Evolutionary conservation across 1,140 invertebrate species (phyloP), one percentile per base, ranked within the genome.

Genomic region (Drosophila lowei): DNA sequence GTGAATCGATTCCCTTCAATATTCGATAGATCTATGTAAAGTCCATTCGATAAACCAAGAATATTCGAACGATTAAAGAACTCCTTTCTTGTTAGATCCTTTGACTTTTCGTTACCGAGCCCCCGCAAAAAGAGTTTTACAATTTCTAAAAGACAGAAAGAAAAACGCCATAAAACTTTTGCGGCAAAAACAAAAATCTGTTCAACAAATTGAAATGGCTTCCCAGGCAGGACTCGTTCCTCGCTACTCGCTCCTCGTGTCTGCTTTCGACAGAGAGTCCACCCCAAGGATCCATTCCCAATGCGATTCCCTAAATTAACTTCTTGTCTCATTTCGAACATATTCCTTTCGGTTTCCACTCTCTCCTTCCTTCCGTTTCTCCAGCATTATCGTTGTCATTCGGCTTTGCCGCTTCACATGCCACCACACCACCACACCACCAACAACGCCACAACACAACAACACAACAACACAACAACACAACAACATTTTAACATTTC

Each of bases 281-380:
- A 42, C 23, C 65, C 34, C 30, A 38, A 57, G 52, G 50, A 34
- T 65, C 47, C 48, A 42, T 68, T 49, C 47, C 64, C 66, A 48
- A 38, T 53, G 23, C 50, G 50, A 41, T 50, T 73, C 49, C 42
- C 30, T 38, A 64, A 64, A 64, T 73, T 41, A 58, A 61, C 57
- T 61, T 62, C 57, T 71, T 61, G 48, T 54, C 55, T 54, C 64
- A 47, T 58, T 63, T 67, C 56, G 30, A 73, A 75, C 81, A 84
- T 84, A 85, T 84, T 84, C 78, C 30, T 15, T 66, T 55, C 16
- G 62, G 48, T 15, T 18, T 30, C 9, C 42, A 16, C 16, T 28
- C 15, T 42, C 23, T 53, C n/a, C 28, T 30, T 7, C 43, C 52
- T 48, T 68, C 30, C 44, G 25, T 23, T 16, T n/a, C 18, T 18